Percentiles rank a stretch among this genome's conserved stretches.
phyloP scores from a whole-genome alignment of 2,888 invertebrate species.

The Dolichopus griseipennis region DNA sequence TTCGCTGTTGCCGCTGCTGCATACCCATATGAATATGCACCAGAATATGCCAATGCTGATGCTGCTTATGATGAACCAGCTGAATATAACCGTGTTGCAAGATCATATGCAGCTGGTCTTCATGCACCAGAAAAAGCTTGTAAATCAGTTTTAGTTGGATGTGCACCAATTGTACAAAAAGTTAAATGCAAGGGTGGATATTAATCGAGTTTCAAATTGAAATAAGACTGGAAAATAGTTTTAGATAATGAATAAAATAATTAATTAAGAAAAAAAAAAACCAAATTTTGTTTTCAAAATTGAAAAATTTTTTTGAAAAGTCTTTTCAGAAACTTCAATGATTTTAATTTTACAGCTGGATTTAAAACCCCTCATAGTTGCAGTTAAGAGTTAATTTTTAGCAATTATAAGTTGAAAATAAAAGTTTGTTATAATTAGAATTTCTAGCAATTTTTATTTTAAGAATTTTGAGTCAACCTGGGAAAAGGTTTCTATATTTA shows the following conservation, averaged over 20 bases:
- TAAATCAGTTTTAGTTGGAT: not conserved
- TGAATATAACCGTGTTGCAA: not conserved
- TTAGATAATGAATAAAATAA: not conserved
- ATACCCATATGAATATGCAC: not conserved
- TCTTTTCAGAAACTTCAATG: too few relatives aligned
- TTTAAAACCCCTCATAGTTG: too few relatives aligned
- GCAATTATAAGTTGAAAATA: too few relatives aligned
- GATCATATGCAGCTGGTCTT: not conserved
- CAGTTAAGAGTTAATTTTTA: too few relatives aligned
- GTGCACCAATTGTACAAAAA: not conserved
- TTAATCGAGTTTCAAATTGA: not conserved
- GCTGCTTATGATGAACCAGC: not conserved
- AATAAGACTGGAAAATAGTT: not conserved
- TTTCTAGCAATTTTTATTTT: too few relatives aligned
- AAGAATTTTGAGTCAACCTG: too few relatives aligned
- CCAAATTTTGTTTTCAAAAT: not conserved
- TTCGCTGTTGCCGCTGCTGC: not conserved
- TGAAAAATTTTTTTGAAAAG: too few relatives aligned
- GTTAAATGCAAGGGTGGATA: not conserved
- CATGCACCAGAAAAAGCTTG: not conserved
- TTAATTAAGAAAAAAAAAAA: not conserved
- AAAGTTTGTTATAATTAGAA: too few relatives aligned
- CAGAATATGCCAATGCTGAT: not conserved
- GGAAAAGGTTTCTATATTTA: too few relatives aligned
- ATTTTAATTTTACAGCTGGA: too few relatives aligned